phyloP scores from a whole-genome alignment of 2,888 invertebrate genomes.

The Eurytoma californica region DNA sequence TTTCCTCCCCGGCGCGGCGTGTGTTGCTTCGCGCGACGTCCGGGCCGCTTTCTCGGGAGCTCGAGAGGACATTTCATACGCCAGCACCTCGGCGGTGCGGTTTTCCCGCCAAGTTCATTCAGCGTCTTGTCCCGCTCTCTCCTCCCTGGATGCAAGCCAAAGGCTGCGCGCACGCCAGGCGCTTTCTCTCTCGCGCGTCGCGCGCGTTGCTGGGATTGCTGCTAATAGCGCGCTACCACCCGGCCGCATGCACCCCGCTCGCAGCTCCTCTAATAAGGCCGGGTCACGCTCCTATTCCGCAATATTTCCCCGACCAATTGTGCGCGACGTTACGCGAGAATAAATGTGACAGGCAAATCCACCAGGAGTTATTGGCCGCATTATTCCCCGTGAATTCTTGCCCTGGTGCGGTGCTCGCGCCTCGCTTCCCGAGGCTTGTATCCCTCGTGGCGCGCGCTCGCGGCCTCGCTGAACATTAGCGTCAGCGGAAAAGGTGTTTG shows the following conservation, averaged over 20 bases:
- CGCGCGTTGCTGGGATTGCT: slow-evolving; percentile 43
- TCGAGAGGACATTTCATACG: slow-evolving; percentile 45
- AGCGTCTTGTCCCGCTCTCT: slow-evolving; percentile 62
- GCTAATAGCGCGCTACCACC: slow-evolving; percentile 39
- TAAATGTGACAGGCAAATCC: slow-evolving; percentile 66
- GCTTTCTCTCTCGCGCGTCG: slow-evolving; percentile 47
- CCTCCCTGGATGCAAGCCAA: slow-evolving; percentile 71
- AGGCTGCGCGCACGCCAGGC: slow-evolving; percentile 63
- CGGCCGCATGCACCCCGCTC: slow-evolving; percentile 4
- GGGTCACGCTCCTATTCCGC: slow-evolving; percentile 63
- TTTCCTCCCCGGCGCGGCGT: not conserved
- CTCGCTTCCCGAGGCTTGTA: slow-evolving; percentile 1
- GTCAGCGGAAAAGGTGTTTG: slow-evolving; percentile 52
- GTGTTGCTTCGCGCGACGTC: slow-evolving; percentile 20
- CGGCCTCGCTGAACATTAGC: slow-evolving; percentile 44
- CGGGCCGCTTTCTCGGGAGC: not conserved
- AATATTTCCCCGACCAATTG: slow-evolving; percentile 67
- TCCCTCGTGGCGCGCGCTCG: slow-evolving; percentile 6
- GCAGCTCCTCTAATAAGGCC: slow-evolving; percentile 64
- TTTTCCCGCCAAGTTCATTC: slow-evolving; percentile 74
- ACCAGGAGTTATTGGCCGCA: slow-evolving; percentile 64
- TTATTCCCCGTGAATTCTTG: slow-evolving; percentile 61
- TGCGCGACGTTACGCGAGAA: slow-evolving; percentile 62
- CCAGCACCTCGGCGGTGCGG: slow-evolving; percentile 57
- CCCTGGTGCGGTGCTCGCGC: slow-evolving; percentile 3